These are phyloP conservation scores for Elephantulus edwardii DNA, from an alignment of 2,113 vertebrate species.

Conservation along the genomic window DNA sequence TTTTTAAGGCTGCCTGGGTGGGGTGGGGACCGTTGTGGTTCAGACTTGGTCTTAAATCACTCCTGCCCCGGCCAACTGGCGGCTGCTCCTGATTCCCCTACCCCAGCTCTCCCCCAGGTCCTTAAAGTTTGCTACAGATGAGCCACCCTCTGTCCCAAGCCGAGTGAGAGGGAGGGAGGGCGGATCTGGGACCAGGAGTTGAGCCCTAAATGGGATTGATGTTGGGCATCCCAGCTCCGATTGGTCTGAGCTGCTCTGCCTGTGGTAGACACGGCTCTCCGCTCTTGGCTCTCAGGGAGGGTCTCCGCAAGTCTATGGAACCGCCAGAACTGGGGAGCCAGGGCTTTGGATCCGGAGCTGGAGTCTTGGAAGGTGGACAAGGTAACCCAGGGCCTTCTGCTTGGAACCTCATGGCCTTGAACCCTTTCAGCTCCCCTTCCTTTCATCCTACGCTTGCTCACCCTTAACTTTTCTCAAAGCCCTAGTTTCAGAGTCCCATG, in stretches of 20 bases:
- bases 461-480: not conserved
- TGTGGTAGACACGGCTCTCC: not conserved
- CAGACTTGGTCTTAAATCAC: conserved; percentile 43
- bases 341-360: not conserved
- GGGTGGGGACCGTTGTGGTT: conserved; percentile 56
- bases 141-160: not conserved
- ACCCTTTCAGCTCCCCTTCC: not conserved
- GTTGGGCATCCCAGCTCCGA: not conserved
- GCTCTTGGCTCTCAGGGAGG: not conserved
- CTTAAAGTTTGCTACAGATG: not conserved
- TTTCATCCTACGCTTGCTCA: not conserved
- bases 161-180: not conserved
- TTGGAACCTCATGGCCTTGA: not conserved
- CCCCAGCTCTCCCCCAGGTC: not conserved
- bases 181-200: not conserved
- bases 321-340: not conserved
- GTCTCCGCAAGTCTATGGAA: not conserved
- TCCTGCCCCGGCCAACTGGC: conserved; percentile 7
- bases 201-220: not conserved
- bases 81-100: not conserved
- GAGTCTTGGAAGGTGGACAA: not conserved
- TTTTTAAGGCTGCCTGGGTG: conserved; percentile 43
- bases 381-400: not conserved
- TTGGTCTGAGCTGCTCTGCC: not conserved
- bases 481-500: not conserved